phyloP scores from a whole-genome alignment of 2,113 vertebrate genomes.

The Hippolais icterina region DNA sequence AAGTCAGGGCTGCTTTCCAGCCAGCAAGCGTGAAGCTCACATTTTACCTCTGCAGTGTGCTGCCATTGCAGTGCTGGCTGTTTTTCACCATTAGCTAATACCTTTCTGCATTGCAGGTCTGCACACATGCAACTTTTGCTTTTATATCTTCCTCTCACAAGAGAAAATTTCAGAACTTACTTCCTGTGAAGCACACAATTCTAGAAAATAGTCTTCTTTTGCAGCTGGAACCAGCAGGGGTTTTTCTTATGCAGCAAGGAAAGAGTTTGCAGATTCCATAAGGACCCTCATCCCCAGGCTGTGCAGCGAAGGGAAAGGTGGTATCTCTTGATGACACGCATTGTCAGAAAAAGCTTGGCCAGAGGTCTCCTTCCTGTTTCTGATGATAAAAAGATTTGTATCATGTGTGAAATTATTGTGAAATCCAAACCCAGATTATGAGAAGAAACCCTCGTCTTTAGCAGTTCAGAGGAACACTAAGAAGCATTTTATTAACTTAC shows the following conservation, averaged over 20 bases:
- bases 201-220: neutral
- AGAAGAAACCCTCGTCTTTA: neutral
- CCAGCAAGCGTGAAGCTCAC: neutral
- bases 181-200: neutral
- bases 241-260: neutral
- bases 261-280: neutral
- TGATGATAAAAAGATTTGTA: neutral
- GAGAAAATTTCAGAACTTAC: neutral
- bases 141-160: neutral
- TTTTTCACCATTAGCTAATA: neutral
- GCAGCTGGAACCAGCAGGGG: neutral
- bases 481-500: neutral
- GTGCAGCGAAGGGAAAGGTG: neutral
- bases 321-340: accelerated
- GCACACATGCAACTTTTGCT: neutral
- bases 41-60: neutral
- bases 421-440: neutral
- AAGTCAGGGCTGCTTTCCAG: slow-evolving; percentile 4
- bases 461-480: neutral
- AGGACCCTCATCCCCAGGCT: neutral
- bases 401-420: neutral
- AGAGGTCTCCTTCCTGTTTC: neutral
- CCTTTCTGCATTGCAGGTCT: slow-evolving; percentile 30
- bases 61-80: neutral
- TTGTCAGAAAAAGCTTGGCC: neutral